A percentile compares a stretch with the other conserved stretches of the same genome.
These are phyloP conservation scores for Megamerina dolium DNA, from an alignment of 2,888 invertebrate genomes.

Conservation along the genomic window DNA sequence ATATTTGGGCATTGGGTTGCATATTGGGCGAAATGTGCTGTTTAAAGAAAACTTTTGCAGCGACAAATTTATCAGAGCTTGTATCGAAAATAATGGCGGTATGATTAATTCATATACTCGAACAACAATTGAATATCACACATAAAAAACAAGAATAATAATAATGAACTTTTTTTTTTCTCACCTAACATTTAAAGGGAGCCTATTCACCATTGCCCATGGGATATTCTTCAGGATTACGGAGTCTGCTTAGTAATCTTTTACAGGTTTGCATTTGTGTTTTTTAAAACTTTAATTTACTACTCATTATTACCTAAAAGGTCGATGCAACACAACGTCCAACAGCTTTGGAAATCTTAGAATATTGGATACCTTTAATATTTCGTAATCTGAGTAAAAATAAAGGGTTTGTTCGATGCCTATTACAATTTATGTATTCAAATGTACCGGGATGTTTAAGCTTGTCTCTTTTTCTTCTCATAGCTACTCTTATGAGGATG, in stretches of 20 bases:
- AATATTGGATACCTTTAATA: slow-evolving; percentile 52
- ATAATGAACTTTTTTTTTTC: neutral
- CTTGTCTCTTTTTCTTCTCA: neutral
- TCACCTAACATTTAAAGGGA: slow-evolving; percentile 49
- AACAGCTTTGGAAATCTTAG: slow-evolving; percentile 56
- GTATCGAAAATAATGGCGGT: slow-evolving; percentile 70
- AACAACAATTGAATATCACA: neutral
- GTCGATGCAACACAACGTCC: slow-evolving; percentile 59
- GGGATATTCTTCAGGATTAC: slow-evolving; percentile 59
- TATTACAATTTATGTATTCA: neutral
- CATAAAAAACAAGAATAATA: neutral
- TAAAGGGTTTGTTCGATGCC: slow-evolving; percentile 34
- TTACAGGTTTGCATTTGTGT: slow-evolving; percentile 48
- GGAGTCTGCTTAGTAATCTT: slow-evolving; percentile 57
- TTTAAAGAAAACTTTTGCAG: slow-evolving; percentile 66
- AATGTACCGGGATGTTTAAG: too few relatives aligned
- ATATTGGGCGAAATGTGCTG: slow-evolving; percentile 70
- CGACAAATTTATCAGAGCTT: slow-evolving; percentile 64
- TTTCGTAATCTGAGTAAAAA: slow-evolving; percentile 46
- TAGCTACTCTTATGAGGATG: slow-evolving; percentile 43
- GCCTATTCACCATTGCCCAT: slow-evolving; percentile 61
- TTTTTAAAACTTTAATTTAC: neutral
- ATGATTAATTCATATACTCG: slow-evolving; percentile 19
- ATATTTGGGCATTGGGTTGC: slow-evolving; percentile 73
- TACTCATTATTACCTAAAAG: slow-evolving; percentile 26